phyloP scores from a whole-genome alignment of 2,113 vertebrate genomes.

The Salvator merianae region DNA sequence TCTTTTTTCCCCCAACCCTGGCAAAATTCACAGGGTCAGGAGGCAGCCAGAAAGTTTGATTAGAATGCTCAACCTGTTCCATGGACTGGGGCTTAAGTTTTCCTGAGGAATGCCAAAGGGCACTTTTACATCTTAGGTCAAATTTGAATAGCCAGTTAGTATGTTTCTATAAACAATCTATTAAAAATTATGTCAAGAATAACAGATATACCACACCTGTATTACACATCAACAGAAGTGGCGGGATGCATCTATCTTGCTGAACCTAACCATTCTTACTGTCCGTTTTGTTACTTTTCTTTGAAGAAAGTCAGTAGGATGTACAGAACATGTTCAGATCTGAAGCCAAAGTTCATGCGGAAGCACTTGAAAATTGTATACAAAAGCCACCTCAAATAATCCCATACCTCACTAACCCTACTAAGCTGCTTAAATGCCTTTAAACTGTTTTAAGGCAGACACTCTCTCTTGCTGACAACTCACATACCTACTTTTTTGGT shows the following conservation, averaged over 20 bases:
- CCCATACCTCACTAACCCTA: constrained; percentile 67
- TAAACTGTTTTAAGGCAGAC: constrained; percentile 69
- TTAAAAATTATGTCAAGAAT: not conserved
- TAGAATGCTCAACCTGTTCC: too few relatives aligned
- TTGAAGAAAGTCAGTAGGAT: constrained; percentile 47
- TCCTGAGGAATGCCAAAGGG: not conserved
- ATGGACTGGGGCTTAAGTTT: too few relatives aligned
- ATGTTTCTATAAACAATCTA: not conserved
- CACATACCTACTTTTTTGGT: constrained; percentile 71
- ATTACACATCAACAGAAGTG: not conserved
- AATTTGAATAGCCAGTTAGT: not conserved
- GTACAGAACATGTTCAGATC: constrained; percentile 52
- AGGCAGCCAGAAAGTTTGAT: too few relatives aligned
- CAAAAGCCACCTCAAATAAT: constrained; percentile 58
- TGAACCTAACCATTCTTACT: not conserved
- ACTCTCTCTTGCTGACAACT: constrained; percentile 69
- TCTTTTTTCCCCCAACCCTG: too few relatives aligned
- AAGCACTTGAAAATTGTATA: constrained; percentile 62
- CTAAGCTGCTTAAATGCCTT: constrained; percentile 69
- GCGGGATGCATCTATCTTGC: too few relatives aligned
- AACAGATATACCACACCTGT: not conserved
- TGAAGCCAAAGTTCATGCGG: constrained; percentile 57
- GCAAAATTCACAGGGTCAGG: too few relatives aligned
- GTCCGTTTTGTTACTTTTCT: constrained; percentile 52
- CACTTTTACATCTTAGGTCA: not conserved